These are phyloP conservation scores for Trachythela sp. DNA, from an alignment of 64 coral and sea anemone genomes.

Conservation along the genomic window DNA sequence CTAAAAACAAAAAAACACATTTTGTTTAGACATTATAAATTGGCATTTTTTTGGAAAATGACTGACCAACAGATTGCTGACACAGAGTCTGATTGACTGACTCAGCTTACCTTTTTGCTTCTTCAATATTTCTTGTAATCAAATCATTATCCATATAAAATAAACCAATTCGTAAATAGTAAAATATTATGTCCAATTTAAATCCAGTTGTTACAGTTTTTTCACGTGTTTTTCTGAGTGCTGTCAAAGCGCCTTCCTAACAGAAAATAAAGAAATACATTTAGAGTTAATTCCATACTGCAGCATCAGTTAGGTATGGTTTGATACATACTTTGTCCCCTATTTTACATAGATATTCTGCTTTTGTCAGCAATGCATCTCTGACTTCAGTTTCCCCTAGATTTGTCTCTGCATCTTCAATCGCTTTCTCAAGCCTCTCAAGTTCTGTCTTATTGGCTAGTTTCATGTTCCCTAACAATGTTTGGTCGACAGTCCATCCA, in stretches of 20 bases:
- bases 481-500: constrained; percentile 75
- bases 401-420: constrained; percentile 88
- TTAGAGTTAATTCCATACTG: not conserved
- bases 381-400: constrained; percentile 92
- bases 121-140: constrained; percentile 87
- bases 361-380: constrained; percentile 78
- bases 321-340: constrained; percentile 70
- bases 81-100: too few relatives aligned
- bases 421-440: constrained; percentile 70
- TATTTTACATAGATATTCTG: constrained; percentile 85
- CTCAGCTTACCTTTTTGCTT: constrained; percentile 88
- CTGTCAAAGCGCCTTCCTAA: constrained; percentile 80
- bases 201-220: constrained; percentile 91
- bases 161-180: constrained; percentile 83
- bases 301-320: not conserved
- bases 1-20: constrained; percentile 48
- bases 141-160: constrained; percentile 98
- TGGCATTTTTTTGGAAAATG: too few relatives aligned
- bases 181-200: constrained; percentile 94
- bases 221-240: constrained; percentile 76
- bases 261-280: constrained; percentile 24
- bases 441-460: constrained; percentile 71
- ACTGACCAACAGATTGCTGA: not conserved
- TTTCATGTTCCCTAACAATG: constrained; percentile 88
- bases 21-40: too few relatives aligned